Evolutionary conservation across 1,140 invertebrate genomes (phyloP), one percentile per base, ranked within the genome.

Genomic region (Zaprionus tsacasi): DNA sequence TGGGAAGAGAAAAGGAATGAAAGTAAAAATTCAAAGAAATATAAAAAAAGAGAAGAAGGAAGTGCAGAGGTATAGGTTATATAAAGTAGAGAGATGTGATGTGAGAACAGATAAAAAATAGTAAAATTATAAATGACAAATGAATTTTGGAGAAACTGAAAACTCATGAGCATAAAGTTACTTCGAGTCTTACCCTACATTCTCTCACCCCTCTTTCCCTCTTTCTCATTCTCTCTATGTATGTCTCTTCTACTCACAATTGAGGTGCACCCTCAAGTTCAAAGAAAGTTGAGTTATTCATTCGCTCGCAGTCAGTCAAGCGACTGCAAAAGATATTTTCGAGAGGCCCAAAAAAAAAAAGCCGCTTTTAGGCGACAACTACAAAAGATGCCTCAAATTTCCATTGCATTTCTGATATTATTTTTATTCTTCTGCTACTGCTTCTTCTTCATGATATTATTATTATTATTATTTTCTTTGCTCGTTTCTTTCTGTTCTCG

Each of bases 371-470:
- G 58, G 11, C 8, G n/a, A 30, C 3, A 48, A 30, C 30, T 25
- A 48, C 52, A 67, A 67, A 72, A 67, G 64, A 72, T 54, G 58
- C 38, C 15, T 59, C 27, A 40, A 52, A 59, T 67, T 67, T 59
- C 21, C 69, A 71, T 40, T 43, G 61, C 55, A 59, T 54, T 71
- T 66, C 64, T 57, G n/a, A n/a, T n/a, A 27, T 35, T 55, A 33
- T 50, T 50, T 21, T 25, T 50, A 21, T 12, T 50, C 17, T 48
- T 48, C 8, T 61, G 56, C 12, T 33, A 35, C 15, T 12, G 25
- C 17, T 48, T 48, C 8, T 61, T 48, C 12, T 33, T 43, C 15
- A 56, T 63, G 6, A n/a, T n/a, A n/a, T 54, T 67, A 15, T 58
- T 38, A 36, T 36, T 54, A 33, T 72, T 58, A 58, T 67, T 59